Conservation (phyloP, 2,888 invertebrate species). For the Mimumesa dahlbomi region DNA sequence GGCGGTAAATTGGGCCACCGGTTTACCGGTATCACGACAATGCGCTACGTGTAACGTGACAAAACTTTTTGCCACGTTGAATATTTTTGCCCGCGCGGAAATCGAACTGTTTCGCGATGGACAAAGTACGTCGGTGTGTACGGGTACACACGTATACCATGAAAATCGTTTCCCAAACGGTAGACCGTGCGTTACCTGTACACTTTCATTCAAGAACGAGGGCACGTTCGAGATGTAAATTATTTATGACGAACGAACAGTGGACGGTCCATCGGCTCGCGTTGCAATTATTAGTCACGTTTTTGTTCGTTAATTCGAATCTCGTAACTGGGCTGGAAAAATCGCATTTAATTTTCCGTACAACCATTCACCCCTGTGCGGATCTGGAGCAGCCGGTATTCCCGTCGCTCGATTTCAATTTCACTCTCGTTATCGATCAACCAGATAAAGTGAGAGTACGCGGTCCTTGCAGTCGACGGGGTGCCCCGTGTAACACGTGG, state of each 20-base stretch:
- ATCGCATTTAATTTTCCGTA: slow-evolving; percentile 29
- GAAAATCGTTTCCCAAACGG: too few relatives aligned
- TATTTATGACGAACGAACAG: too few relatives aligned
- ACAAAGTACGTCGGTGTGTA: too few relatives aligned
- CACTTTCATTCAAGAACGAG: too few relatives aligned
- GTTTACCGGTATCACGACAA: slow-evolving; percentile 38
- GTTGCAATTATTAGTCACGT: not conserved
- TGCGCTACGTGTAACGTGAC: too few relatives aligned
- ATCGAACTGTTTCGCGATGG: too few relatives aligned
- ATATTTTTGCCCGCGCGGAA: not conserved
- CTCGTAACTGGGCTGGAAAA: slow-evolving; percentile 18
- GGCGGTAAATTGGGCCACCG: slow-evolving; percentile 53
- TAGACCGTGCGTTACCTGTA: too few relatives aligned
- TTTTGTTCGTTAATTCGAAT: not conserved
- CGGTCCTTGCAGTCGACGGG: too few relatives aligned
- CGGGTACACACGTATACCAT: too few relatives aligned
- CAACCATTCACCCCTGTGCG: slow-evolving; percentile 20
- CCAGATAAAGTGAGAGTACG: slow-evolving; percentile 47
- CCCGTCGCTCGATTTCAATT: slow-evolving; percentile 56
- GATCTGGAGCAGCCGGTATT: slow-evolving; percentile 28
- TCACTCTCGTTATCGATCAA: slow-evolving; percentile 63
- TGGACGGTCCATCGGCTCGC: too few relatives aligned
- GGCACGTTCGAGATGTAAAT: too few relatives aligned
- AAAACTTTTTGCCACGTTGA: too few relatives aligned
- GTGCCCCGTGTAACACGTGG: slow-evolving; percentile 43